A percentile compares a stretch with the other conserved stretches of the same genome.
phyloP scores from a whole-genome alignment of 1,140 invertebrate species.

The Meloidogyne hapla region DNA sequence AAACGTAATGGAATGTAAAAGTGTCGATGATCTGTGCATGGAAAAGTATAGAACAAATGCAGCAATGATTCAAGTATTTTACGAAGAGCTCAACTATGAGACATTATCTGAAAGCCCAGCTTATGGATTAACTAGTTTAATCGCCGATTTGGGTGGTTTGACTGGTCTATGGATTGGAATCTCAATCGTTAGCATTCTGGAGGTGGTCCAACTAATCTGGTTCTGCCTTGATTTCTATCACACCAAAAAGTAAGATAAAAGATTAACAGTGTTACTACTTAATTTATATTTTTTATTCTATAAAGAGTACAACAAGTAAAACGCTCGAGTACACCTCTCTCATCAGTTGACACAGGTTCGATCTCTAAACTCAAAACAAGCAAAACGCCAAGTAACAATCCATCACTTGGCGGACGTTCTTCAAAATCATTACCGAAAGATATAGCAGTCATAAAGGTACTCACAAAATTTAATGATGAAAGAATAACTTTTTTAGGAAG shows the following conservation, averaged over 20 bases:
- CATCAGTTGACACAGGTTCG: neutral
- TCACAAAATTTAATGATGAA: neutral
- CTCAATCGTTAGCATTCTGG: constrained; percentile 59
- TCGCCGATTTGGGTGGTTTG: constrained; percentile 62
- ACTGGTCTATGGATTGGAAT: constrained; percentile 63
- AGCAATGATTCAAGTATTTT: constrained; percentile 64
- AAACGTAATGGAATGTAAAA: constrained; percentile 59
- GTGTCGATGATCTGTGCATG: constrained; percentile 57
- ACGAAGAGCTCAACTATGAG: constrained; percentile 63
- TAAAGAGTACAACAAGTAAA: neutral
- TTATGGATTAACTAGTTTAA: constrained; percentile 54
- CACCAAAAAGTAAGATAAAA: constrained; percentile 28
- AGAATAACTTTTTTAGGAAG: constrained; percentile 1
- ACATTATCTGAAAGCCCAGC: constrained; percentile 58
- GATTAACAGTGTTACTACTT: neutral
- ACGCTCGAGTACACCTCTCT: neutral
- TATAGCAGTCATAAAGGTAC: constrained; percentile 22
- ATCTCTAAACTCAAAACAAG: neutral
- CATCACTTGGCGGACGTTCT: neutral
- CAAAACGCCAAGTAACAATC: constrained; percentile 9
- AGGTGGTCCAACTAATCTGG: constrained; percentile 49
- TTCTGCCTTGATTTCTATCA: constrained; percentile 38
- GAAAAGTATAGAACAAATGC: constrained; percentile 63
- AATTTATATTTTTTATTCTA: neutral
- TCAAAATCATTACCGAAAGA: constrained; percentile 18